These are phyloP conservation scores for Rhyacophila brunnea DNA, from an alignment of 1,140 invertebrate genomes.

Conservation along the genomic window DNA sequence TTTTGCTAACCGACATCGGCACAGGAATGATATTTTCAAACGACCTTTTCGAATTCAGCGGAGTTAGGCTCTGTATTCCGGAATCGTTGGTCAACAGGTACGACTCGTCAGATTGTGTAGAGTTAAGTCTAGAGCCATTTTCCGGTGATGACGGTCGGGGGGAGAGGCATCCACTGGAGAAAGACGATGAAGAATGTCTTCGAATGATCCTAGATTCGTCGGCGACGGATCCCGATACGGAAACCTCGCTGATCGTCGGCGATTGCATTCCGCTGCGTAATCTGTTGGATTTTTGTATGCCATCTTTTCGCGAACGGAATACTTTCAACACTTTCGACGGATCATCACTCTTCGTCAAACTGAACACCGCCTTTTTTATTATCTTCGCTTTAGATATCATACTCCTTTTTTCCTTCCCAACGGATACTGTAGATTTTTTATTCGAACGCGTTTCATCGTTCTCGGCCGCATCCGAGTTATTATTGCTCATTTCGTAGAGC, in stretches of 20 bases:
- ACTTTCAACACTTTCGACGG: constrained; percentile 6
- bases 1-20: neutral
- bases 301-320: constrained; percentile 19
- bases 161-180: constrained; percentile 66
- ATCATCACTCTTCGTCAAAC: constrained; percentile 38
- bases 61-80: constrained; percentile 16
- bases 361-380: constrained; percentile 59
- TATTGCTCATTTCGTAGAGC: constrained; percentile 66
- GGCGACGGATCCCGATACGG: constrained; percentile 58
- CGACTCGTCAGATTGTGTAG: neutral
- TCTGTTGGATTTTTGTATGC: constrained; percentile 10
- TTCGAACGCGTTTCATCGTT: constrained; percentile 30
- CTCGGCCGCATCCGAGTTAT: constrained; percentile 36
- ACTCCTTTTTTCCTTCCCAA: constrained; percentile 50
- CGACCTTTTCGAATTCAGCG: constrained; percentile 1
- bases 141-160: constrained; percentile 39
- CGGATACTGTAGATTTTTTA: constrained; percentile 29
- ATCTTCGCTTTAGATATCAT: constrained; percentile 52
- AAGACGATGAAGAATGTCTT: constrained; percentile 78
- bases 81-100: constrained; percentile 10
- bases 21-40: neutral
- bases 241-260: constrained; percentile 57
- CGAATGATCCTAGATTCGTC: constrained; percentile 78
- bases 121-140: neutral
- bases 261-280: constrained; percentile 48